Evolutionary conservation across 2,888 invertebrate species (phyloP).

Genomic region (Hirtodrosophila alboralis): DNA sequence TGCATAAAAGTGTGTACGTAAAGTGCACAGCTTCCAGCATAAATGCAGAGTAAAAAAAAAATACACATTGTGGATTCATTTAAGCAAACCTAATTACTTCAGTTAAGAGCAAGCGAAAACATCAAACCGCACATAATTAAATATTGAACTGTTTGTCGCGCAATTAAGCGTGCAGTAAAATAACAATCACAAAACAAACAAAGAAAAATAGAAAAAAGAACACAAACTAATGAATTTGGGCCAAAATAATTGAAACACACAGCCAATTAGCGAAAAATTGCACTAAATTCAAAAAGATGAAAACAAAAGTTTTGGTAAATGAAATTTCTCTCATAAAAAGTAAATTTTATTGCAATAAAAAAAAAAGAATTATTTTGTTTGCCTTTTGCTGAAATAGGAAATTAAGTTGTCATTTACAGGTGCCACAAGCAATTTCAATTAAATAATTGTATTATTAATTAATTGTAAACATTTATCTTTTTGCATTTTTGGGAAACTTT

Average conservation of each 20-base stretch:
- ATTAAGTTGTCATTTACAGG: conserved; percentile 26
- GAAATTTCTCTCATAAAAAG: conserved; percentile 11
- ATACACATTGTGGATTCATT: conserved; percentile 26
- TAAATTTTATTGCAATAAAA: conserved; percentile 1
- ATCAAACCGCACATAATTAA: conserved; percentile 26
- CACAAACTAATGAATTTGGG: conserved; percentile 40
- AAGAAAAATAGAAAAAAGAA: conserved; percentile 14
- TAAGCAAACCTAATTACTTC: conserved; percentile 34
- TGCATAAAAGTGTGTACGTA: conserved; percentile 37
- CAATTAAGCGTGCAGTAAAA: conserved; percentile 30
- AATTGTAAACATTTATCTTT: background rate
- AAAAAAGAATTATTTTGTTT: too few species aligned
- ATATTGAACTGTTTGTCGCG: conserved; percentile 43
- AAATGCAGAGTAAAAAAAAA: conserved; percentile 2
- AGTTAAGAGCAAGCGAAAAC: background rate
- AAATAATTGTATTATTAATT: conserved; percentile 18
- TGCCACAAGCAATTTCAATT: conserved; percentile 25
- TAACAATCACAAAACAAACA: too few species aligned
- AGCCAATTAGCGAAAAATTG: conserved; percentile 45
- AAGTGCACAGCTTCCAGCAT: conserved; percentile 16
- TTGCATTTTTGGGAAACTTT: conserved; percentile 1
- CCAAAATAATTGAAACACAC: conserved; percentile 50
- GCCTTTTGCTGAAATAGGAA: conserved; percentile 12
- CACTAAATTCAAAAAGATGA: conserved; percentile 16
- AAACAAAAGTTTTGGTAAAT: conserved; percentile 13